Evolutionary conservation across 1,140 invertebrate species (phyloP).

Genomic region (Bombus superbus): DNA sequence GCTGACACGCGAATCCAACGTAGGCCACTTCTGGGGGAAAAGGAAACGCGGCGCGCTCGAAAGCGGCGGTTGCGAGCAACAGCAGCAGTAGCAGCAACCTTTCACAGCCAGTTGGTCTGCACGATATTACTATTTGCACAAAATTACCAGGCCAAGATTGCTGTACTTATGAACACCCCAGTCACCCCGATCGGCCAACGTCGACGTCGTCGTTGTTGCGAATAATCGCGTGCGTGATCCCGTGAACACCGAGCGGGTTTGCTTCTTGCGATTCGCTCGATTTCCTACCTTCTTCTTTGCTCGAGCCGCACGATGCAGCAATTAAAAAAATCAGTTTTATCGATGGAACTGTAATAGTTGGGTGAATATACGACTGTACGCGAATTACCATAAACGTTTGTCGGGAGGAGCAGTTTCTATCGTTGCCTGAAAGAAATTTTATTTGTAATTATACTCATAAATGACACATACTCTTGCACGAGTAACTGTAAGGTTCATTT

Average conservation of each 20-base stretch:
- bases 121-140: conserved; percentile 79
- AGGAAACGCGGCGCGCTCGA: conserved; percentile 7
- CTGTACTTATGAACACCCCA: conserved; percentile 70
- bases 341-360: background rate
- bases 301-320: background rate
- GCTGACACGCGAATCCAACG: conserved; percentile 65
- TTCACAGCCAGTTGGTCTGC: conserved; percentile 71
- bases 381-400: background rate
- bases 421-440: background rate
- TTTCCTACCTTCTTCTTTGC: conserved; percentile 11
- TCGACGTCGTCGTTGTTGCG: conserved; percentile 41
- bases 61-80: conserved; percentile 13
- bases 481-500: too few species aligned
- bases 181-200: conserved; percentile 64
- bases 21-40: conserved; percentile 19
- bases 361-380: background rate
- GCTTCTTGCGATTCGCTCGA: background rate
- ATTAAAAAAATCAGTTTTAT: conserved; percentile 16
- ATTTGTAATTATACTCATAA: background rate
- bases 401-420: background rate
- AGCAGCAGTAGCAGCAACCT: conserved; percentile 47
- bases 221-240: conserved; percentile 65
- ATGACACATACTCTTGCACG: background rate
- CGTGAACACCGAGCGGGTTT: conserved; percentile 43
- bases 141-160: conserved; percentile 75